A percentile compares a stretch with the other conserved stretches of the same genome.
phyloP scores from a whole-genome alignment of 2,888 invertebrate genomes.

The Chymomyza caudatula region DNA sequence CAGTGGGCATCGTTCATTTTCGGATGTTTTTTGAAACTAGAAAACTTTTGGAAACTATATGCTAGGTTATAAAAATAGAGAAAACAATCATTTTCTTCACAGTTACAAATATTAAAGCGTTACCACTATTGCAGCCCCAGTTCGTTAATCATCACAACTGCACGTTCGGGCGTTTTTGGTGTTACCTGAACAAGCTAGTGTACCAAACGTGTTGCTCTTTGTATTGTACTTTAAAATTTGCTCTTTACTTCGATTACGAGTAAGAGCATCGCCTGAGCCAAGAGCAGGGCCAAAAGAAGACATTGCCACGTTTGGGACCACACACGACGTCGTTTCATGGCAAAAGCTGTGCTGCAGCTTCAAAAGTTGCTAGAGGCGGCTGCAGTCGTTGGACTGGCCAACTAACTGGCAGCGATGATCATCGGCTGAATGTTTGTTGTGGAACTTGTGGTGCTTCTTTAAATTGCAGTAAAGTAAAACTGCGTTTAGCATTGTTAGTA shows the following conservation, averaged over 20 bases:
- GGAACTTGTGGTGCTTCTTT: slow-evolving; percentile 56
- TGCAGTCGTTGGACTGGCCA: slow-evolving; percentile 1
- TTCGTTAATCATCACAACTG: too few species aligned
- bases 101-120: too few species aligned
- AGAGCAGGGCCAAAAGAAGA: slow-evolving; percentile 46
- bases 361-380: slow-evolving; percentile 23
- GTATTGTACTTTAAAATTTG: neutral
- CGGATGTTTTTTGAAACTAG: too few species aligned
- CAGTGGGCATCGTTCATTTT: too few species aligned
- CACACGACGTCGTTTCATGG: slow-evolving; percentile 54
- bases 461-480: slow-evolving; percentile 68
- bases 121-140: too few species aligned
- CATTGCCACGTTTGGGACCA: slow-evolving; percentile 59
- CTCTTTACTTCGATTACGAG: neutral
- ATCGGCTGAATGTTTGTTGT: neutral
- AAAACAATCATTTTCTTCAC: too few species aligned
- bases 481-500: slow-evolving; percentile 62
- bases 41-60: too few species aligned
- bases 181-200: neutral
- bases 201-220: neutral
- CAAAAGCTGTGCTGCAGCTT: slow-evolving; percentile 46
- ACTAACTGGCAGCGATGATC: neutral
- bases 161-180: too few species aligned
- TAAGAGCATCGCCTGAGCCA: neutral
- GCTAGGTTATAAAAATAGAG: too few species aligned